phyloP scores from a whole-genome alignment of 2,888 invertebrate genomes.

The Tryphoninae sp. region DNA sequence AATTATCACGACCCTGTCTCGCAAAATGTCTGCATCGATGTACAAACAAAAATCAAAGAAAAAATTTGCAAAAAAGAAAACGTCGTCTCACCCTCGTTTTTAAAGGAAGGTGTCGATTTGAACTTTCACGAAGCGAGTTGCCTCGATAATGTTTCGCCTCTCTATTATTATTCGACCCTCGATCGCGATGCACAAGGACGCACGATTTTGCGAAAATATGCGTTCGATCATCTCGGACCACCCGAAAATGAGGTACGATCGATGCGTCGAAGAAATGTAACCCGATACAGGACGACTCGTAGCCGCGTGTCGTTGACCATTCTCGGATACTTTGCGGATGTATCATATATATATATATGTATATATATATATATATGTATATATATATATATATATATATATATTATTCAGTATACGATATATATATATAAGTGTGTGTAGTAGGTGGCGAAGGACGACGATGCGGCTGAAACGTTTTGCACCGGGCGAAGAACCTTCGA shows the following conservation, averaged over 20 bases:
- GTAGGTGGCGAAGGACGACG: constrained; percentile 21
- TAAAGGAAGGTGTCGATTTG: not conserved
- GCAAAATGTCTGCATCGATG: constrained; percentile 29
- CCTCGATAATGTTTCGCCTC: constrained; percentile 50
- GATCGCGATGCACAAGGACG: not conserved
- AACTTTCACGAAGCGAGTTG: not conserved
- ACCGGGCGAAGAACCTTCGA: constrained; percentile 46
- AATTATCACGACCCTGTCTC: constrained; percentile 57
- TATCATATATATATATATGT: constrained; percentile 30
- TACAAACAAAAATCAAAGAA: not conserved
- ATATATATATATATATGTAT: not conserved
- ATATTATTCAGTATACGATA: no score
- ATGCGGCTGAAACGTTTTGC: constrained; percentile 41
- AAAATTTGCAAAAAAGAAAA: no score
- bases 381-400: not conserved
- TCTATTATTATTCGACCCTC: constrained; percentile 19
- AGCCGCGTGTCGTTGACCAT: constrained; percentile 38
- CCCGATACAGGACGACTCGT: constrained; percentile 60
- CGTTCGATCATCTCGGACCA: constrained; percentile 64
- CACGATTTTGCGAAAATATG: constrained; percentile 17
- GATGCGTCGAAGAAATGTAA: constrained; percentile 63
- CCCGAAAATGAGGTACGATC: constrained; percentile 68
- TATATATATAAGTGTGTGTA: constrained; percentile 3
- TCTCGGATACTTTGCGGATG: constrained; percentile 32
- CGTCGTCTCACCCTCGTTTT: not conserved